phyloP scores from a whole-genome alignment of 1,140 invertebrate genomes.

The Drosophila prosaltans region DNA sequence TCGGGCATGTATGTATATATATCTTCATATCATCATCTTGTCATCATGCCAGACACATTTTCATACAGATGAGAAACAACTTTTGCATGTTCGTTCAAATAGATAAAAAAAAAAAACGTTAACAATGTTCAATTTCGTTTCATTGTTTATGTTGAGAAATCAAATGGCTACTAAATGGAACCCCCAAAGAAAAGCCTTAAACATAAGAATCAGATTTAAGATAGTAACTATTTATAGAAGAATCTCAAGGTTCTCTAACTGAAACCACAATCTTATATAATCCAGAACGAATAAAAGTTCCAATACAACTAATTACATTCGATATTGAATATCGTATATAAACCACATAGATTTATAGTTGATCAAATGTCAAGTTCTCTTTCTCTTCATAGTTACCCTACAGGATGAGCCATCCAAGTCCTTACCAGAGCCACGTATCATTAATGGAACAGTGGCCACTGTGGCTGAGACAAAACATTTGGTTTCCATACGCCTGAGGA shows the following conservation, averaged over 20 bases:
- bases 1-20: neutral
- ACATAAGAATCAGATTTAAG: too few relatives aligned
- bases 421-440: constrained; percentile 58
- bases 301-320: too few relatives aligned
- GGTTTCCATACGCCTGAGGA: constrained; percentile 77
- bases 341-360: neutral
- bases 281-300: too few relatives aligned
- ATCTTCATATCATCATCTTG: neutral
- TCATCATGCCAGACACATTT: too few relatives aligned
- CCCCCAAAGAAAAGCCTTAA: neutral
- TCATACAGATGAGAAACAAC: neutral
- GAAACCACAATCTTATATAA: too few relatives aligned
- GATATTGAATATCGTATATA: too few relatives aligned
- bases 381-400: neutral
- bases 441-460: constrained; percentile 65
- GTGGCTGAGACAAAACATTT: constrained; percentile 57
- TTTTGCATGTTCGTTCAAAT: neutral
- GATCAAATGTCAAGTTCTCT: neutral
- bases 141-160: neutral
- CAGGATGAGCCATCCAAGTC: neutral
- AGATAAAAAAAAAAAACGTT: neutral
- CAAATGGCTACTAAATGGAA: neutral
- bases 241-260: too few relatives aligned
- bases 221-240: too few relatives aligned
- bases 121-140: constrained; percentile 1